A percentile compares a stretch with the other conserved stretches of the same genome.
Evolutionary conservation across 1,140 invertebrate species (phyloP).

Genomic region (Macrobrachium rosenbergii): DNA sequence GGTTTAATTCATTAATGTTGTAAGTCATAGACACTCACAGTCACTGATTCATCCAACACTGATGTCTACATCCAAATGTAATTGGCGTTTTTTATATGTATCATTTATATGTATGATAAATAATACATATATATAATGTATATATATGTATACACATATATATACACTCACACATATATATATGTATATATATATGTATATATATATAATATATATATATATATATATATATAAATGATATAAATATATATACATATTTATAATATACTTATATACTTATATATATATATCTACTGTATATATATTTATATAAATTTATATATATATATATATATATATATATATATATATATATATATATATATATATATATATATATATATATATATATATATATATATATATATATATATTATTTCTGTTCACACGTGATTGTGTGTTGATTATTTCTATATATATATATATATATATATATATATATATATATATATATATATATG

Average conservation of each 20-base stretch:
- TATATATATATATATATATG: neutral
- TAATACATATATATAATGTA: too few species aligned
- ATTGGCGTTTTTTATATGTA: too few species aligned
- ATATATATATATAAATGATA: neutral
- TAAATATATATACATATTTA: neutral
- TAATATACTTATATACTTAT: neutral
- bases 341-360: neutral
- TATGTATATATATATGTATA: conserved; percentile 9
- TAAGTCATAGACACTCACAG: too few species aligned
- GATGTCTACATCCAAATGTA: too few species aligned
- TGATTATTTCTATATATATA: neutral
- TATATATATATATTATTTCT: too few species aligned
- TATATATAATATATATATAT: conserved; percentile 23
- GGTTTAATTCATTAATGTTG: too few species aligned
- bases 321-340: neutral
- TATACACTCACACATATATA: too few species aligned
- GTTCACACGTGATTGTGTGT: too few species aligned
- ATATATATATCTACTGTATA: conserved; percentile 7
- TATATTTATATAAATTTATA: conserved; percentile 1
- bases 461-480: too few species aligned
- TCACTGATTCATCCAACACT: too few species aligned
- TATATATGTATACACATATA: too few species aligned
- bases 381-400: neutral
- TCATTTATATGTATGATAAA: too few species aligned
- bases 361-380: neutral